A percentile compares a stretch with the other conserved stretches of the same genome.
Conservation (phyloP, 92 coral and sea anemone species). For the Porites evermanni region DNA sequence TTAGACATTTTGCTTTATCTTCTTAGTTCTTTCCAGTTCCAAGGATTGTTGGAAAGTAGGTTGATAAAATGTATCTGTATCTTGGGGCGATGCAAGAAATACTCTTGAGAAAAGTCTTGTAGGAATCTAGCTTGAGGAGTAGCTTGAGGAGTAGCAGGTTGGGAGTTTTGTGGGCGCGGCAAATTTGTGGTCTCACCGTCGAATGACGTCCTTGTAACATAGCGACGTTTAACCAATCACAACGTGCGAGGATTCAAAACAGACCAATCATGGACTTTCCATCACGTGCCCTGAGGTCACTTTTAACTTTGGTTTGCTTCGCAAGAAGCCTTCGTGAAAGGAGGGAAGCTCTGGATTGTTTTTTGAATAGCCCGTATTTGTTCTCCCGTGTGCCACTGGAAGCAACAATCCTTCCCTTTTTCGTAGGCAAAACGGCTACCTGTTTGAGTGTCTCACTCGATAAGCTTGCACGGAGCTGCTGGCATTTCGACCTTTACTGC, state of each 20-base stretch:
- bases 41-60: neutral
- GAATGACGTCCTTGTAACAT: slow-evolving; percentile 95
- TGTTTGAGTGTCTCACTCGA: neutral
- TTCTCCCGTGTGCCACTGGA: slow-evolving; percentile 30
- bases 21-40: neutral
- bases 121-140: neutral
- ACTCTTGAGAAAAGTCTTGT: neutral
- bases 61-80: neutral
- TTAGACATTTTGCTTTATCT: too few species aligned
- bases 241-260: slow-evolving; percentile 77
- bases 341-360: slow-evolving; percentile 21
- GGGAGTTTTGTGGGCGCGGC: slow-evolving; percentile 74
- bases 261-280: slow-evolving; percentile 78
- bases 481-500: neutral
- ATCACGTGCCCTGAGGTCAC: slow-evolving; percentile 90
- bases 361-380: slow-evolving; percentile 34
- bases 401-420: slow-evolving; percentile 18
- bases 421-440: neutral
- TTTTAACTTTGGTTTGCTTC: slow-evolving; percentile 68
- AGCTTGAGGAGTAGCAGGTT: neutral
- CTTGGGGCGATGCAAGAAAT: neutral
- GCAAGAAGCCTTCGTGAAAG: slow-evolving; percentile 67
- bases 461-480: neutral
- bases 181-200: slow-evolving; percentile 54
- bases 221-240: slow-evolving; percentile 93